phyloP scores from a whole-genome alignment of 2,888 invertebrate genomes.

The Anorthoa munda region DNA sequence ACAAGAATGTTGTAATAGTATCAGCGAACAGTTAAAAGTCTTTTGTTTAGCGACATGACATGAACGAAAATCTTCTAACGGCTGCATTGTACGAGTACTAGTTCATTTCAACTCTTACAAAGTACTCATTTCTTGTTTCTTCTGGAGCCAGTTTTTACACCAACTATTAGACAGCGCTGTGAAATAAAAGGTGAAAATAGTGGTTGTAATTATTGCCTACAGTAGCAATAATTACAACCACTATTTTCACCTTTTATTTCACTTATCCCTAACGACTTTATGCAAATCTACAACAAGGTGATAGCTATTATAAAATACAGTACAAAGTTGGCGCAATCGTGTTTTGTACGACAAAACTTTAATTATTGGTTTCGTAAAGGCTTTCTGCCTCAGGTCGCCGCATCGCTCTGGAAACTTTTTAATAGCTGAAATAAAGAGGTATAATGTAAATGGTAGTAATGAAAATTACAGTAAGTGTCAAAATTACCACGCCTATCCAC shows the following conservation, averaged over 20 bases:
- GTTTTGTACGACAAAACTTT: slow-evolving; percentile 68
- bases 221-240: slow-evolving; percentile 12
- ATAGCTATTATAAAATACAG: slow-evolving; percentile 38
- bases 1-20: neutral
- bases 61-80: slow-evolving; percentile 29
- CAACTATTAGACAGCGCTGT: too few species aligned
- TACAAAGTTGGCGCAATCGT: slow-evolving; percentile 53
- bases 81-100: neutral
- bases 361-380: slow-evolving; percentile 69
- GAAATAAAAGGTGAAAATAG: too few species aligned
- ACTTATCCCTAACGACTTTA: slow-evolving; percentile 24
- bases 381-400: too few species aligned
- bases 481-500: too few species aligned
- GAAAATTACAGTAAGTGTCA: too few species aligned
- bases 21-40: neutral
- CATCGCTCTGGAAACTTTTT: too few species aligned
- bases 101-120: slow-evolving; percentile 9
- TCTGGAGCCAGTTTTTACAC: too few species aligned
- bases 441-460: too few species aligned
- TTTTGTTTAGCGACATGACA: slow-evolving; percentile 12
- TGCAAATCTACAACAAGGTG: slow-evolving; percentile 27
- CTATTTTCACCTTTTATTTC: slow-evolving; percentile 12
- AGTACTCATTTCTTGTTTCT: too few species aligned
- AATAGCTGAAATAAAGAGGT: too few species aligned
- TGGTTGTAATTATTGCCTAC: too few species aligned